phyloP scores from a whole-genome alignment of 35 echinoderm and acorn worm species.

The Diadema setosum region DNA sequence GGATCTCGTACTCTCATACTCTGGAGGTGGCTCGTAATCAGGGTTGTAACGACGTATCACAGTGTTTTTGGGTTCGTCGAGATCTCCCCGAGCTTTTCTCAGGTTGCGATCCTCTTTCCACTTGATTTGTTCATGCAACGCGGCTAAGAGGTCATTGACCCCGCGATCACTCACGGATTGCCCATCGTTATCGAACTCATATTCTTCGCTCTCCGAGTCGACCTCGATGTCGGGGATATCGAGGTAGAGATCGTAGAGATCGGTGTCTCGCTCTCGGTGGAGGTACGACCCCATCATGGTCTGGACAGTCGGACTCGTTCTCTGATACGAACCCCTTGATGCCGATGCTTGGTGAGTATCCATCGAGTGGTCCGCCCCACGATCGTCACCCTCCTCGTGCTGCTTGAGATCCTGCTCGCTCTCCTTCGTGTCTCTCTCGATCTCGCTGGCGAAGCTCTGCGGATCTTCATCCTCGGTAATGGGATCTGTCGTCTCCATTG shows the following conservation, averaged over 20 bases:
- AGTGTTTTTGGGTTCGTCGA: not conserved
- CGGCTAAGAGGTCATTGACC: not conserved
- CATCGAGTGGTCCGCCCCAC: not conserved
- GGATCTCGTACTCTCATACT: not conserved
- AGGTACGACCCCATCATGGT: not conserved
- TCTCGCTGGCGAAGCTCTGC: not conserved
- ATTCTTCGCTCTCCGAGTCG: not conserved
- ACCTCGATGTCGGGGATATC: slow-evolving; percentile 19
- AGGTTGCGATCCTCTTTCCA: not conserved
- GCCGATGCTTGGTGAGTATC: slow-evolving; percentile 5
- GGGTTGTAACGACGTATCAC: not conserved
- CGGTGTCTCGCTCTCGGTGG: not conserved
- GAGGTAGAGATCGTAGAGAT: not conserved
- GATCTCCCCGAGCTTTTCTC: not conserved
- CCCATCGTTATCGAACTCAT: not conserved
- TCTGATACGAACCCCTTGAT: slow-evolving; percentile 12
- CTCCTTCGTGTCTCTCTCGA: not conserved
- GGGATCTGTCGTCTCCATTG: slow-evolving; percentile 16
- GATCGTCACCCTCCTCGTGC: not conserved
- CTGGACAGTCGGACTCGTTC: not conserved
- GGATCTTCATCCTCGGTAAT: not conserved
- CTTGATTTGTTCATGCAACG: not conserved
- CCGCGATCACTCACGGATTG: not conserved
- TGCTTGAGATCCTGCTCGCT: not conserved
- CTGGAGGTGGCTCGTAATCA: not conserved